Evolutionary conservation across 2,797 vertebrate genomes (phyloP).

Genomic region (Loriculus beryllinus): DNA sequence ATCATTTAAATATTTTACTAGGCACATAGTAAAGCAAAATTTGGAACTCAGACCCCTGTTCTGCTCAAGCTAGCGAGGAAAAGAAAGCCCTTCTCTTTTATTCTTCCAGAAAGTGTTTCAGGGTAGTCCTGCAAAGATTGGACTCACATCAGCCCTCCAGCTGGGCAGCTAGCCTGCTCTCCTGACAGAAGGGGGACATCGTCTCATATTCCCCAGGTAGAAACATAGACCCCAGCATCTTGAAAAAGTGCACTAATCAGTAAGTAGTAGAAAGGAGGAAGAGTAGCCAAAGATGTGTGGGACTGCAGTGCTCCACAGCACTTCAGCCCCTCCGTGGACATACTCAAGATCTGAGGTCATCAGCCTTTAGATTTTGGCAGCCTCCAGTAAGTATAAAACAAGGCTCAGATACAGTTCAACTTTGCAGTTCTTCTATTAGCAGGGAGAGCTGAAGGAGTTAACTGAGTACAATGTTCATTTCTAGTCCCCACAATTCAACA

Average conservation of each 20-base stretch:
- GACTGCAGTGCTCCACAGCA: not conserved
- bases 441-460: not conserved
- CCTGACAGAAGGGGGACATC: not conserved
- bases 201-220: not conserved
- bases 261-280: not conserved
- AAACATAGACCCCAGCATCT: fast-evolving
- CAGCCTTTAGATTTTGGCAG: not conserved
- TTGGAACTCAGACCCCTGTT: not conserved
- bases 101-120: not conserved
- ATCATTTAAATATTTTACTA: conserved; percentile 55
- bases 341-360: not conserved
- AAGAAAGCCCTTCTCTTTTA: not conserved
- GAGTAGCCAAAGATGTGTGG: not conserved
- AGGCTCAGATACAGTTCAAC: not conserved
- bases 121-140: not conserved
- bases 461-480: not conserved
- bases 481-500: not conserved
- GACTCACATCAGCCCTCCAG: not conserved
- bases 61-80: not conserved
- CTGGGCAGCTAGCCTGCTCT: not conserved
- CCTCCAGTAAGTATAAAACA: not conserved
- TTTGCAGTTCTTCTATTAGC: not conserved
- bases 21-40: not conserved
- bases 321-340: not conserved
- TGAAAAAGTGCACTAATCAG: not conserved